Percentiles rank a stretch among this genome's conserved stretches.
Evolutionary conservation across 1,140 invertebrate species (phyloP).

Genomic region (Hypsibius dujardini): DNA sequence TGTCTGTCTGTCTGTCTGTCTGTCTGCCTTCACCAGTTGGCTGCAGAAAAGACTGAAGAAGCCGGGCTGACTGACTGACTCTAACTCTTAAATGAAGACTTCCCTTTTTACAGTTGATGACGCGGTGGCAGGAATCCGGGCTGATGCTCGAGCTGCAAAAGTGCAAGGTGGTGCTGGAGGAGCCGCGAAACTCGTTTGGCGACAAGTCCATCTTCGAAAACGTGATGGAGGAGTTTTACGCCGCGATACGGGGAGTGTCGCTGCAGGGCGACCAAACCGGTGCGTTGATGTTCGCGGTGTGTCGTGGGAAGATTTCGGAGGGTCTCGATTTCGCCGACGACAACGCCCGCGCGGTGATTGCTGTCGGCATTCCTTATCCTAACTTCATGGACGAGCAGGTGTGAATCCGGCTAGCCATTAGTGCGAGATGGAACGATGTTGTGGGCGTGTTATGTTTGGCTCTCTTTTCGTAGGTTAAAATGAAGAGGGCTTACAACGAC

Average conservation of each 20-base stretch:
- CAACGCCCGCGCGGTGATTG: slow-evolving; percentile 55
- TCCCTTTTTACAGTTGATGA: slow-evolving; percentile 14
- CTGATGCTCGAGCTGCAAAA: slow-evolving; percentile 36
- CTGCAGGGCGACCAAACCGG: slow-evolving; percentile 34
- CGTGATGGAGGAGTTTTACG: slow-evolving; percentile 40
- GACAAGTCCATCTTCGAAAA: slow-evolving; percentile 34
- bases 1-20: no score
- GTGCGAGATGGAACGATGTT: slow-evolving; percentile 54
- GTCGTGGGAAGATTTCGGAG: slow-evolving; percentile 62
- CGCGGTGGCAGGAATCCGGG: slow-evolving; percentile 34
- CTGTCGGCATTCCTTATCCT: slow-evolving; percentile 61
- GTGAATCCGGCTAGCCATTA: slow-evolving; percentile 33
- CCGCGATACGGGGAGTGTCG: slow-evolving; percentile 29
- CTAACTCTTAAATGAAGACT: no score
- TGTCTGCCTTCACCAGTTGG: slow-evolving; percentile 18
- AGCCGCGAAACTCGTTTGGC: slow-evolving; percentile 39
- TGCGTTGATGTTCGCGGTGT: slow-evolving; percentile 54
- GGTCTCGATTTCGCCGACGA: slow-evolving; percentile 66
- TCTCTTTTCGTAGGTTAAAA: no score
- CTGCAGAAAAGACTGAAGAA: slow-evolving; percentile 6
- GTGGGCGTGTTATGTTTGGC: no score
- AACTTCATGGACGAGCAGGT: slow-evolving; percentile 45
- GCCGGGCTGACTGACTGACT: no score
- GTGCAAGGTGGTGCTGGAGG: slow-evolving; percentile 42
- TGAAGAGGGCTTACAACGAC: slow-evolving; percentile 53